Evolutionary conservation across 1,140 invertebrate species (phyloP).

Genomic region (Ooceraea biroi): DNA sequence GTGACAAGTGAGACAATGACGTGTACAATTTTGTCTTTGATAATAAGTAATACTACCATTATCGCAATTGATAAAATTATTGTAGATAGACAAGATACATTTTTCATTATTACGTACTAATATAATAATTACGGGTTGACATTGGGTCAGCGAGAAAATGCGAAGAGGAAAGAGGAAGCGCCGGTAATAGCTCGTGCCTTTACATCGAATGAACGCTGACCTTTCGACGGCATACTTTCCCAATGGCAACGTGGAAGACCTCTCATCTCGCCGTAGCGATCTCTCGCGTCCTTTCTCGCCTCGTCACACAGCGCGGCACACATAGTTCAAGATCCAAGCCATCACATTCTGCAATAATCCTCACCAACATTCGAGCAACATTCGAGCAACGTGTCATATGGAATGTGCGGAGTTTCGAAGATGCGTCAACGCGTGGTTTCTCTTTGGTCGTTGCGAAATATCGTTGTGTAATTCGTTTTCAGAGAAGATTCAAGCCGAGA

Average conservation of each 20-base stretch:
- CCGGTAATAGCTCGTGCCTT: slow-evolving; percentile 35
- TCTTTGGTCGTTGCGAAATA: slow-evolving; percentile 41
- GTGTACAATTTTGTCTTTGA: neutral
- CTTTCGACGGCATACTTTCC: slow-evolving; percentile 84
- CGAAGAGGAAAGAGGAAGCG: slow-evolving; percentile 57
- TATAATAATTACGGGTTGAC: slow-evolving; percentile 30
- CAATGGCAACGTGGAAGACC: slow-evolving; percentile 73
- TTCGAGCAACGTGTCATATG: slow-evolving; percentile 29
- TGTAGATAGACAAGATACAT: neutral
- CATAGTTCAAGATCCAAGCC: slow-evolving; percentile 70
- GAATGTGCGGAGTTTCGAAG: slow-evolving; percentile 49
- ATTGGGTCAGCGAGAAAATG: slow-evolving; percentile 8
- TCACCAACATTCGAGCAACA: slow-evolving; percentile 46
- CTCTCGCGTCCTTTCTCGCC: slow-evolving; percentile 66
- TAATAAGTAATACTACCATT: slow-evolving; percentile 19
- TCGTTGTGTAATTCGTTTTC: slow-evolving; percentile 46
- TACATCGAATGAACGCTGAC: slow-evolving; percentile 76
- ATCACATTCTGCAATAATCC: slow-evolving; percentile 54
- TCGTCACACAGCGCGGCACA: slow-evolving; percentile 59
- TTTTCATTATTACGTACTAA: neutral
- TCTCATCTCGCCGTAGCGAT: slow-evolving; percentile 66
- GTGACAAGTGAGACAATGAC: neutral
- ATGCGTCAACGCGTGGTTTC: slow-evolving; percentile 53
- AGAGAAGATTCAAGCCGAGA: slow-evolving; percentile 1
- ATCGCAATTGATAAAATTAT: slow-evolving; percentile 12